Evolutionary conservation across 2,888 invertebrate species (phyloP).

Genomic region (Tinea semifulvella): DNA sequence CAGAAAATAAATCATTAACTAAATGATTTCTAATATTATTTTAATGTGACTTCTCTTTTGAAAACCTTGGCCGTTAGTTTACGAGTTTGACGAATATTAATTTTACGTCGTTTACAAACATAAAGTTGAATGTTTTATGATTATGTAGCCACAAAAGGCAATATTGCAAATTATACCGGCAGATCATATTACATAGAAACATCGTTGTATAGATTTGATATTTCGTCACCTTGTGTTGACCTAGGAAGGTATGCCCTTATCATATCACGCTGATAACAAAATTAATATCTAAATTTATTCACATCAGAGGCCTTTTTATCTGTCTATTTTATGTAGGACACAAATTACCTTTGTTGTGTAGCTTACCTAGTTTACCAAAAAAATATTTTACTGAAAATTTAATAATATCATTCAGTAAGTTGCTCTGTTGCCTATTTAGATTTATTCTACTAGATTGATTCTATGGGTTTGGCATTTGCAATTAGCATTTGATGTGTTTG

Average conservation of each 20-base stretch:
- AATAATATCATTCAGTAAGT: too few species aligned
- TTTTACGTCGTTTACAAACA: neutral
- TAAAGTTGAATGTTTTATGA: neutral
- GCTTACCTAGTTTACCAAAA: constrained; percentile 5
- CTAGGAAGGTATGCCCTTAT: constrained; percentile 14
- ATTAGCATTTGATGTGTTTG: too few species aligned
- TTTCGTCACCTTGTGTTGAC: constrained; percentile 14
- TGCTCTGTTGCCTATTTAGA: too few species aligned
- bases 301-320: constrained; percentile 6
- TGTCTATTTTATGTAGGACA: constrained; percentile 1
- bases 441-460: too few species aligned
- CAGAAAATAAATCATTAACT: constrained; percentile 2
- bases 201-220: too few species aligned
- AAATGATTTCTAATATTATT: neutral
- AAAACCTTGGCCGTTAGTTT: constrained; percentile 6
- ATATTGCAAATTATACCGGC: too few species aligned
- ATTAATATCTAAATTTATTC: constrained; percentile 11
- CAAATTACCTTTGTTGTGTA: neutral
- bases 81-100: neutral
- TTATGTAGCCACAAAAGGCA: neutral
- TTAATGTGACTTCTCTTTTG: neutral
- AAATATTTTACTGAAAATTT: neutral
- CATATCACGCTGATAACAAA: constrained; percentile 4
- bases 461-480: too few species aligned
- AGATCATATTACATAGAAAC: too few species aligned